Conservation (phyloP, 2,888 invertebrate species). For the Trimorus sp. region DNA sequence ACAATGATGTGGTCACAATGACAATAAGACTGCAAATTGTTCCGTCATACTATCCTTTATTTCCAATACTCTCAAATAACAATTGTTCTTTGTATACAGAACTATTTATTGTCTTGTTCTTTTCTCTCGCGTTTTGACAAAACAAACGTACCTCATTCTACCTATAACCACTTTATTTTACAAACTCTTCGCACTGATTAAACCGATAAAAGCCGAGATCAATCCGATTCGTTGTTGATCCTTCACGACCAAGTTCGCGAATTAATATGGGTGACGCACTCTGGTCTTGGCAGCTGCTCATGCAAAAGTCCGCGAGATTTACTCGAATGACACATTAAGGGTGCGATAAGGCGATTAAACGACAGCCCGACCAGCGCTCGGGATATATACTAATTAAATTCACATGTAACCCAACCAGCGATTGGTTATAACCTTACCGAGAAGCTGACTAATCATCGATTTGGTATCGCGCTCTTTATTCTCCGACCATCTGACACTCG, state of each 20-base stretch:
- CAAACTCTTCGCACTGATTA: neutral
- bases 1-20: constrained; percentile 2
- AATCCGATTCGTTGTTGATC: neutral
- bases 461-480: constrained; percentile 1
- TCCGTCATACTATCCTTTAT: neutral
- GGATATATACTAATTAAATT: constrained; percentile 13
- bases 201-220: constrained; percentile 3
- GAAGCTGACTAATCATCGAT: constrained; percentile 21
- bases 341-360: neutral
- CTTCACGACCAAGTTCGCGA: constrained; percentile 15
- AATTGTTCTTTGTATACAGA: neutral
- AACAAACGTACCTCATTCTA: constrained; percentile 39
- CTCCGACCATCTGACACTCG: constrained; percentile 8
- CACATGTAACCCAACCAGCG: neutral
- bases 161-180: neutral
- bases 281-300: constrained; percentile 38
- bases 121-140: neutral
- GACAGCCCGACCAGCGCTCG: neutral
- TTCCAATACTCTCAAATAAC: neutral
- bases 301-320: constrained; percentile 24
- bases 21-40: neutral
- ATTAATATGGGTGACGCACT: constrained; percentile 27
- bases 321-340: constrained; percentile 34
- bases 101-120: neutral
- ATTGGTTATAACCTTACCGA: constrained; percentile 7